Evolutionary conservation across 2,113 vertebrate species (phyloP).

Genomic region (Anguilla japonica): DNA sequence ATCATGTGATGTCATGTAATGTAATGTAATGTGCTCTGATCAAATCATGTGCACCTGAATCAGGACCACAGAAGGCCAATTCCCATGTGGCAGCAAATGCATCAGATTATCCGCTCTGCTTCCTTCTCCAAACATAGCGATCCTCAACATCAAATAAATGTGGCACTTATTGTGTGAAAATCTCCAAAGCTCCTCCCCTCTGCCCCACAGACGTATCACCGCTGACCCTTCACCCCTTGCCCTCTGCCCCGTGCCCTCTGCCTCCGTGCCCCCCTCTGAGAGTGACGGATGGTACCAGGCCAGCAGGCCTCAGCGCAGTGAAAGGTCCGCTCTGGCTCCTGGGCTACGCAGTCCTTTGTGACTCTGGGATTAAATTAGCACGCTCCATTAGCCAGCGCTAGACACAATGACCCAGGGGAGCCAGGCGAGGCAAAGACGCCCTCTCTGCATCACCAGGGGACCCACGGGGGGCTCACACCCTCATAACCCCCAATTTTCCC

Average conservation of each 20-base stretch:
- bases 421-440: neutral
- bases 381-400: slow-evolving; percentile 9
- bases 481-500: neutral
- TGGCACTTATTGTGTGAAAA: neutral
- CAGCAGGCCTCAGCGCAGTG: neutral
- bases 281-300: neutral
- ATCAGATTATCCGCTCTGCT: neutral
- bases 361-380: slow-evolving; percentile 19
- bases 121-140: neutral
- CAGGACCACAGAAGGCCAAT: neutral
- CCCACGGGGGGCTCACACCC: neutral
- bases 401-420: neutral
- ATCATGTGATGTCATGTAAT: too few species aligned
- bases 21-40: neutral
- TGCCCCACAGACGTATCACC: neutral
- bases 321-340: slow-evolving; percentile 1
- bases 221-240: neutral
- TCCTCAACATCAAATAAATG: neutral
- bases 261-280: neutral
- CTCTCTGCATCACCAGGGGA: neutral
- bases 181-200: neutral
- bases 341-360: slow-evolving; percentile 5
- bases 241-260: neutral
- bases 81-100: neutral
- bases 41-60: neutral